Base-by-base conservation (phyloP, 1,140 invertebrate species). In the Diprion similis region DNA sequence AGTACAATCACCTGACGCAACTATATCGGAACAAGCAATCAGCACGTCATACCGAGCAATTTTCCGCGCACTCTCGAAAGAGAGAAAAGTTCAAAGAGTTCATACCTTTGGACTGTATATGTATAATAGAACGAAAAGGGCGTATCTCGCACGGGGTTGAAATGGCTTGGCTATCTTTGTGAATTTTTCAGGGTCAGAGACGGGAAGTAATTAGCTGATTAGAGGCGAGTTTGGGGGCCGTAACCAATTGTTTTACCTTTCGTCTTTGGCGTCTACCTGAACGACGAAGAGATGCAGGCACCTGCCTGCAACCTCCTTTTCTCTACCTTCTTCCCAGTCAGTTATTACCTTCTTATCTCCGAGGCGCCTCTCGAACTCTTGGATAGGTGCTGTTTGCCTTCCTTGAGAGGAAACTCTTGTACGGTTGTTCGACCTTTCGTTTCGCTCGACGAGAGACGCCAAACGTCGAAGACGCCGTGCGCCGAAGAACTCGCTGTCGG, bases 391-490 rank as follows among this genome's bases (percentile, higher is more conserved):
- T 65, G 70, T 67, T 73, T 78, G 72, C 64, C 73, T 73, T 74
- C 66, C 77, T 78, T 81, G 74, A 80, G 71, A 80, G 80, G 79
- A 76, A 81, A 81, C 66, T 79, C 80, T 81, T 80, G 80, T 80
- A 78, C 72, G 76, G 74, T 75, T 76, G 79, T 79, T 59, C 51
- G 51, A 59, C 51, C 51, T 59, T 81, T 76, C 75, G 75, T 78
- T 80, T 77, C 76, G 71, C 66, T 51, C 68, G 67, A 71, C 73
- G 72, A 76, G 68, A 71, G 73, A 72, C 76, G 71, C 18, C 72
- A 18, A 68, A 68, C 66, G 37, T 68, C 51, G 51, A 59, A 59
- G 11, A 59, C 11, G 51, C n/a, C 51, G n/a, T 0, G 51, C 24
- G 24, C 24, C 24, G 24, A 37, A 37, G 24, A 37, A 37, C 24